A percentile compares a stretch with the other conserved stretches of the same genome.
Evolutionary conservation across 2,888 invertebrate species (phyloP).

Genomic region (Phorcus lineatus): DNA sequence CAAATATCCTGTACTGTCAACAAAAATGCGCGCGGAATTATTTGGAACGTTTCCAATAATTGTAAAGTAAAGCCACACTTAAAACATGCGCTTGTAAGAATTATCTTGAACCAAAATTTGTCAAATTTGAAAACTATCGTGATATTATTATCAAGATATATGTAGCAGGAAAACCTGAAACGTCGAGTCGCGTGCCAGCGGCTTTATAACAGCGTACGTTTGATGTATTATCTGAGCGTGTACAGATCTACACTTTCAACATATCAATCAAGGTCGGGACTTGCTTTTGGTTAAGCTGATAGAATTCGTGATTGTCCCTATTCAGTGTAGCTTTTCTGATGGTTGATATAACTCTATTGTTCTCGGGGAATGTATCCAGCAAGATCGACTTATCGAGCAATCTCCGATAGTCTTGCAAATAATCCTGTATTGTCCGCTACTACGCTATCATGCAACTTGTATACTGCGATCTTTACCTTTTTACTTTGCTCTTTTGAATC

Average conservation of each 20-base stretch:
- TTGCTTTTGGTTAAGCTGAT: not conserved
- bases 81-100: not conserved
- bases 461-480: no score
- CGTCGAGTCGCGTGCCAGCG: not conserved
- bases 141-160: not conserved
- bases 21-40: not conserved
- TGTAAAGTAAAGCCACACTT: not conserved
- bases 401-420: not conserved
- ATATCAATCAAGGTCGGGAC: slow-evolving; percentile 1
- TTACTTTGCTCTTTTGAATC: no score
- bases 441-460: not conserved
- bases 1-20: no score
- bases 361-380: not conserved
- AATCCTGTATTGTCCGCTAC: not conserved
- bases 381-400: not conserved
- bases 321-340: not conserved
- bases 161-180: not conserved
- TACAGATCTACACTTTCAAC: slow-evolving; percentile 9
- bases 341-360: not conserved
- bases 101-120: not conserved
- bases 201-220: not conserved
- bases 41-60: not conserved
- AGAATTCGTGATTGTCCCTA: not conserved
- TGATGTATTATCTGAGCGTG: not conserved
- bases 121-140: not conserved